Evolutionary conservation across 2,113 vertebrate genomes (phyloP), one percentile per base, ranked within the genome.

Genomic region (Syngnathus typhle): DNA sequence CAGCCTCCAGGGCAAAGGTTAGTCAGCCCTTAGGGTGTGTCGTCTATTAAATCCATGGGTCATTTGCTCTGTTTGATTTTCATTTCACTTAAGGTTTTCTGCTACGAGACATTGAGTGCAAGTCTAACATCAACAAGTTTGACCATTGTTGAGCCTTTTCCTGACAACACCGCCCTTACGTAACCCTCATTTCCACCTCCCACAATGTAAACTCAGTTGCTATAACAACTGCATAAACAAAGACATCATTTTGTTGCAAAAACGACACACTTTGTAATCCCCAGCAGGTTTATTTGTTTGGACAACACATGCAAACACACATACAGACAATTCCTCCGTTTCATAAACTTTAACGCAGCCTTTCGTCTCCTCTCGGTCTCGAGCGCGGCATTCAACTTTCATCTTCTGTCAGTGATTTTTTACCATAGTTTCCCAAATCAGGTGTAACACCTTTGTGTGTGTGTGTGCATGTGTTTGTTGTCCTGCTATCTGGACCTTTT

Each of bases 271-370:
- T 11, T 72, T 73, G 60, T 76, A 59, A 79, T 70, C 64, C 75
- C 73, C 77, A 76, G 81, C 82, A 84, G 77, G 60, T 89, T 90
- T 89, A 85, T 88, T 88, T 78, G 65, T 83, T 68, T 83, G 75
- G 44, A 47, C 44, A 16, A 71, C 82, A 75, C 65, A 70, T n/a
- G 68, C 10, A 16, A 60, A 69, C 47, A 69, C 12, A 59, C 56
- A 41, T 3, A 6, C 60, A 39, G n/a, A 15, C 56, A 12, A 49
- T 77, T 79, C 5, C 67, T 74, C 10, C 59, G 3, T 21, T 70
- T 79, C 2, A 7, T 52, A 11, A 52, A 69, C 38, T 37, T 70
- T 41, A 21, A 70, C 64, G 13, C 27, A 58, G 15, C 19, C 41
- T 62, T 27, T 44, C 41, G 7, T 44, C 60, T 62, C 60, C 60